phyloP scores from a whole-genome alignment of 2,113 vertebrate genomes.

The Casuarius casuarius region DNA sequence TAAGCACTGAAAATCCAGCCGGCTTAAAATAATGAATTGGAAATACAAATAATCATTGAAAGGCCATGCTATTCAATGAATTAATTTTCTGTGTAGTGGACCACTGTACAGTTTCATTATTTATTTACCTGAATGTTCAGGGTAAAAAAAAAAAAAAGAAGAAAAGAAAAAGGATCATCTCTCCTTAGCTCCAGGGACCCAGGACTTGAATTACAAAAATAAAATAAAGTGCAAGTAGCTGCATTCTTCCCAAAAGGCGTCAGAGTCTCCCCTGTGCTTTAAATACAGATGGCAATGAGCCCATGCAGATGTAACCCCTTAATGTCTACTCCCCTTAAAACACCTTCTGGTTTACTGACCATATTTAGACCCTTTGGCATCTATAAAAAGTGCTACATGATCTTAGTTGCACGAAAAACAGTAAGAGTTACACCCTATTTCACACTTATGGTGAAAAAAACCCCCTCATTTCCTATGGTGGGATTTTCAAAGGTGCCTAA shows the following conservation, averaged over 20 bases:
- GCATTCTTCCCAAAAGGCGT: constrained; percentile 6
- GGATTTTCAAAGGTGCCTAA: constrained; percentile 26
- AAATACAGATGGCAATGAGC: constrained; percentile 15
- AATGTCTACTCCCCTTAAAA: constrained; percentile 32
- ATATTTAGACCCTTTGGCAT: constrained; percentile 54
- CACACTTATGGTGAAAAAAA: constrained; percentile 6
- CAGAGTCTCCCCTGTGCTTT: background rate
- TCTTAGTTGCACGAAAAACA: constrained; percentile 15
- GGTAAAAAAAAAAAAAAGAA: background rate
- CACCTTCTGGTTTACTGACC: constrained; percentile 51
- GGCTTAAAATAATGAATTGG: background rate
- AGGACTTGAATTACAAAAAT: background rate
- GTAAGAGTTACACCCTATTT: constrained; percentile 2
- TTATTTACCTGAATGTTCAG: background rate
- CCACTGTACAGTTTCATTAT: background rate
- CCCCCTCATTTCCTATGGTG: constrained; percentile 6
- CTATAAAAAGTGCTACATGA: constrained; percentile 59
- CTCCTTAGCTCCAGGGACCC: background rate
- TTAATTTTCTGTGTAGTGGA: background rate
- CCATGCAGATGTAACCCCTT: background rate
- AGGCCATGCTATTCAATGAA: background rate
- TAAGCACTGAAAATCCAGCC: background rate
- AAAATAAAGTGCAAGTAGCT: constrained; percentile 16
- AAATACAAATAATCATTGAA: background rate
- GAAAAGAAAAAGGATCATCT: background rate